These are phyloP conservation scores for Ptychochromis oligacanthus DNA, from an alignment of 2,113 vertebrate genomes.

Conservation along the genomic window DNA sequence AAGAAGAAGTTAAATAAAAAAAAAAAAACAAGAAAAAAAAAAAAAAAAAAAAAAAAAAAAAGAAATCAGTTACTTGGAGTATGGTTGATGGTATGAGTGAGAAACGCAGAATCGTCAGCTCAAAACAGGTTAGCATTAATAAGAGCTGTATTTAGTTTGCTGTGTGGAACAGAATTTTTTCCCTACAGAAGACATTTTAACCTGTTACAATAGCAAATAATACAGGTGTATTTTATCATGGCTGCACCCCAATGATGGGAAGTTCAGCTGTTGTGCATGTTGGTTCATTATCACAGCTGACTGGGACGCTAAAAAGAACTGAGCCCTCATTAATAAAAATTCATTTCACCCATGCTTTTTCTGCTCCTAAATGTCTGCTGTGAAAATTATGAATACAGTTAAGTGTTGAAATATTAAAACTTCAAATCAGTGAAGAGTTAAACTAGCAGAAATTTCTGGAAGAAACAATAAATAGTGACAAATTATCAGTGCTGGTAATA, in stretches of 20 bases:
- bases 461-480: slow-evolving; percentile 7
- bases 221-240: background rate
- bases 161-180: background rate
- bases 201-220: background rate
- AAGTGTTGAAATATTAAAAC: slow-evolving; percentile 4
- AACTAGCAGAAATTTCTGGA: background rate
- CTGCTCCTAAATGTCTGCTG: slow-evolving; percentile 3
- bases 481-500: background rate
- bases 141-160: slow-evolving; percentile 12
- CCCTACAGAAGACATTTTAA: background rate
- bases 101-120: slow-evolving; percentile 43
- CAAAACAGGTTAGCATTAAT: slow-evolving; percentile 23
- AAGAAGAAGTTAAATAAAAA: too few relatives aligned
- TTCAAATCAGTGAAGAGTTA: background rate
- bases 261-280: background rate
- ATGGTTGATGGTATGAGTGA: slow-evolving; percentile 59
- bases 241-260: background rate
- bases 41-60: too few relatives aligned
- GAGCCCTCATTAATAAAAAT: background rate
- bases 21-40: too few relatives aligned
- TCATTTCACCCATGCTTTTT: background rate
- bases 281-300: background rate
- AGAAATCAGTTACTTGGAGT: slow-evolving; percentile 21
- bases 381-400: background rate
- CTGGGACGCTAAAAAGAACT: background rate